Evolutionary conservation across 2,113 vertebrate genomes (phyloP).

Genomic region (Epinephelus cyanopodus): DNA sequence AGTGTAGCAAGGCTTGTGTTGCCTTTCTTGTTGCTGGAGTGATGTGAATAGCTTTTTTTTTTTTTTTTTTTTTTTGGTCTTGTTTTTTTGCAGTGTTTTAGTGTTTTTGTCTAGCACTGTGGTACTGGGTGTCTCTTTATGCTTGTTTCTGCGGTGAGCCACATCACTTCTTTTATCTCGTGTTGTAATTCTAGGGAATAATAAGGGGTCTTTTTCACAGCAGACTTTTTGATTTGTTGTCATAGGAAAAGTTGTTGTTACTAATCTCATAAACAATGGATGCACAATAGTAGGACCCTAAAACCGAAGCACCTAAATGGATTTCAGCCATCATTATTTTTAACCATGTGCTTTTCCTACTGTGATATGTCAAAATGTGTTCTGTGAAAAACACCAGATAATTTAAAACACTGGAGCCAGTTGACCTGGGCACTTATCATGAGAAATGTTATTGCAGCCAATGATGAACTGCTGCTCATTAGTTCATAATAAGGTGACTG

Average conservation of each 20-base stretch:
- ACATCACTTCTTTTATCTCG: slow-evolving; percentile 1
- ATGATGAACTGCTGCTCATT: not conserved
- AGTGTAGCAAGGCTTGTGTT: not conserved
- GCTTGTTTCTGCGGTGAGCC: slow-evolving; percentile 5
- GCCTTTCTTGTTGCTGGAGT: not conserved
- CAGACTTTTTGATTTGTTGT: not conserved
- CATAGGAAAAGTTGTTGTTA: not conserved
- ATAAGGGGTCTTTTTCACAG: not conserved
- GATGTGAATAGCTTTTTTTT: no score
- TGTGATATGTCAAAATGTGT: not conserved
- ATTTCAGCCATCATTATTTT: not conserved
- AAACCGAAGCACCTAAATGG: not conserved
- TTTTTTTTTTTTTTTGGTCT: not conserved
- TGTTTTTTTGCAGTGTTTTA: not conserved
- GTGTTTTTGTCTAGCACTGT: not conserved
- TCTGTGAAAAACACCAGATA: not conserved
- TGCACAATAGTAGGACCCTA: not conserved
- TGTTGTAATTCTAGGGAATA: not conserved
- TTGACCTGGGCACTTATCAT: not conserved
- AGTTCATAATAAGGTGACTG: not conserved
- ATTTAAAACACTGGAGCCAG: not conserved
- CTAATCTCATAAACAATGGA: not conserved
- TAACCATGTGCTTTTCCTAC: not conserved
- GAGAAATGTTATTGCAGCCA: not conserved
- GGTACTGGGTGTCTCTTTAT: not conserved